Base-by-base conservation (phyloP, 1,140 invertebrate species). In the Zaprionus ghesquierei region DNA sequence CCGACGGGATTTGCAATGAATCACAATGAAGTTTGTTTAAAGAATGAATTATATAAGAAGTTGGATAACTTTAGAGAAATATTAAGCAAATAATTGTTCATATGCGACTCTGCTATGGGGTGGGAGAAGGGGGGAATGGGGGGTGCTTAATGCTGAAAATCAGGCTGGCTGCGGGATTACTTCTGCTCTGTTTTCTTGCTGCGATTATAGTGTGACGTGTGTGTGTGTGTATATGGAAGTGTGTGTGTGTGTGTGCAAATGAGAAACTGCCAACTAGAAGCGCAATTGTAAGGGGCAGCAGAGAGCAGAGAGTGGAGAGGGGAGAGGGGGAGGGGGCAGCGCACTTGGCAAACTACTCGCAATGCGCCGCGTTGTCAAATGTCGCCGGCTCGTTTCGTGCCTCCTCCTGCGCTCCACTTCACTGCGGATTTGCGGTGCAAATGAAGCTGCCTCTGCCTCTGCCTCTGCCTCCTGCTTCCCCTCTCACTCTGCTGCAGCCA, bases 351-450 rank as follows among this genome's bases (percentile, higher is more conserved):
- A 66, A 66, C 55, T 59, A 69, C 53, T 22, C 41, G 53, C 62
- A 54, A 59, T 72, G 46, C 62, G 61, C n/a, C 29, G 51, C 22
- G 54, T 66, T 58, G 54, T 64, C 53, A 55, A 65, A 46, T 65
- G 63, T 65, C 27, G 63, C 53, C 50, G 62, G 50, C 50, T 38
- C 3, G 2, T 8, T 44, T 12, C 9, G 12, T 2, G 13, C 15
- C 27, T 6, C 27, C 27, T 51, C 29, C 23, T 23, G 13, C 33
- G 18, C 62, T 75, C 58, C 70, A 81, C 49, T 68, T 71, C 61
- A 61, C 71, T 68, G 70, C 46, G 58, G 38, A 64, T 75, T 77
- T 70, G 75, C 38, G 72, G 72, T 71, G 56, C 44, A 71, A 78
- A 77, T 71, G 62, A 75, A 75, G 73, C 51, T 64, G 55, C 44